Base-by-base conservation (phyloP, 2,888 invertebrate genomes). In the Athetis lepigone region DNA sequence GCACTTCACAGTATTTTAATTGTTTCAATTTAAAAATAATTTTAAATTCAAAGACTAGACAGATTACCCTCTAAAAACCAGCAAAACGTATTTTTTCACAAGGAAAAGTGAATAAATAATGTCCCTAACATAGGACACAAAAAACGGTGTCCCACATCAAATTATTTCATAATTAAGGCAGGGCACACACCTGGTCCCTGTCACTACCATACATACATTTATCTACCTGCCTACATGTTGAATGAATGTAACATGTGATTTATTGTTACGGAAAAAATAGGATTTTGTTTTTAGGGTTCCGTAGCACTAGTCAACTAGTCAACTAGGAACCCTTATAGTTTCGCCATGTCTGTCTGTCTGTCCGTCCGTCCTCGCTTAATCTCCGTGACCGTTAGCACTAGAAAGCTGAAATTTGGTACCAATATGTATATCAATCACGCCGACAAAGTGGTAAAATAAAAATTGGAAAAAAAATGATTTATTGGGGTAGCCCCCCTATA, bases 111-210 rank as follows among this genome's bases (percentile, higher is more conserved):
- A 58, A 64, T 72, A 65, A 77, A 72, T 64, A 72, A 56, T 72
- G 29, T 45, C 42, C 29, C 23, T 8, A 21, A 54, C 23, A 58
- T 27, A 16, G 43, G 16, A 13, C 65, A 64, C 69, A 79, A 79
- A 77, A 77, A 67, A 69, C 66, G 51, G 21, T 45, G 65, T 72
- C 73, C 79, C 75, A 68, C 65, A 73, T 79, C 60, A 76, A 84
- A 80, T 80, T 77, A 83, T 82, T 83, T 81, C 60, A 75, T 80
- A 84, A 85, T 82, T 81, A 80, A 77, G 76, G 70, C 60, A 62
- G 63, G 43, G 61, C 59, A 61, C 75, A 76, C 87, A 86, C 85
- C 87, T 86, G 87, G 71, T 64, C 56, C 65, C 27, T 59, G 70
- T 59, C 57, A 59, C 52, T 23, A 46, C 42, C 39, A 51, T 1